Evolutionary conservation across 2,888 invertebrate genomes (phyloP).

Genomic region (Synergus itoensis): DNA sequence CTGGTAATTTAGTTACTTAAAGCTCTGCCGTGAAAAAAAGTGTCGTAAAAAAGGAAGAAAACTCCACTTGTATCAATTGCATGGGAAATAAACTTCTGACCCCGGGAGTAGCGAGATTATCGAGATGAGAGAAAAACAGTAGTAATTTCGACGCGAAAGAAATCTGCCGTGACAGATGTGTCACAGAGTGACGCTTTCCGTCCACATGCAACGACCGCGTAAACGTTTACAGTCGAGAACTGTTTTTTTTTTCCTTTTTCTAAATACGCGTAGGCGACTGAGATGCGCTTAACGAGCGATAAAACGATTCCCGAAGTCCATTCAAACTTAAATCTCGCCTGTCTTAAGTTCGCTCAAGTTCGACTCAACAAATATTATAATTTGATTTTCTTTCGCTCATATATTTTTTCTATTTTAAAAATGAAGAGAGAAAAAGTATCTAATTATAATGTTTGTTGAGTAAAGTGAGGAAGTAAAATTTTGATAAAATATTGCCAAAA

Average conservation of each 20-base stretch:
- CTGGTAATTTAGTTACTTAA: too few relatives aligned
- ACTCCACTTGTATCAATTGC: neutral
- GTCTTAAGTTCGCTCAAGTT: constrained; percentile 65
- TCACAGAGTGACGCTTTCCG: constrained; percentile 36
- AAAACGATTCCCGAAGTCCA: constrained; percentile 59
- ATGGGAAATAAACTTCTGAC: constrained; percentile 22
- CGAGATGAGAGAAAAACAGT: constrained; percentile 14
- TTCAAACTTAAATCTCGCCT: constrained; percentile 56
- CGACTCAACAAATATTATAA: constrained; percentile 2
- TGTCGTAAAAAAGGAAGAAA: neutral
- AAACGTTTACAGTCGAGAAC: constrained; percentile 22
- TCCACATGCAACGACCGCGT: constrained; percentile 37
- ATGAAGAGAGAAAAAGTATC: neutral
- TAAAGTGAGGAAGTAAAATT: neutral
- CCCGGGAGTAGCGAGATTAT: constrained; percentile 9
- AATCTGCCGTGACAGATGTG: constrained; percentile 39
- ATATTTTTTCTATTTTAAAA: too few relatives aligned
- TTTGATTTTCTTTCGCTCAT: neutral
- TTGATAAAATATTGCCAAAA: neutral
- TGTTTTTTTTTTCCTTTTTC: neutral
- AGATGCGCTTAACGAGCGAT: constrained; percentile 62
- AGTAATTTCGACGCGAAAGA: constrained; percentile 33
- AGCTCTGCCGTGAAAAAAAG: neutral
- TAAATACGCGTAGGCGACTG: constrained; percentile 43
- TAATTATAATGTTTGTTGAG: neutral